Evolutionary conservation across 2,113 vertebrate genomes (phyloP).

Genomic region (Turdus rufiventris): DNA sequence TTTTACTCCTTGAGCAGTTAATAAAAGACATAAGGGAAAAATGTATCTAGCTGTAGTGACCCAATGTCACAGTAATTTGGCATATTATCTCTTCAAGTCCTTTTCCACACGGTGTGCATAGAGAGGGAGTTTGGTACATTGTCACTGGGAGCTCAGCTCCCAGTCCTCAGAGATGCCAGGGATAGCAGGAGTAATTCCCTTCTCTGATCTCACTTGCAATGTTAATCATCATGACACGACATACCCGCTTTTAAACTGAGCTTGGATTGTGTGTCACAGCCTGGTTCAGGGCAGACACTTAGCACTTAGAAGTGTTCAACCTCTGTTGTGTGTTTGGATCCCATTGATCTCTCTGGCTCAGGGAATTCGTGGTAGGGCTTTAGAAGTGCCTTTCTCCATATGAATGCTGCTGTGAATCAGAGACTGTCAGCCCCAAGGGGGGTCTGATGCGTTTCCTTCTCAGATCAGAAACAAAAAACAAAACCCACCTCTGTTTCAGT

Average conservation of each 20-base stretch:
- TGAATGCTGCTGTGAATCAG: not conserved
- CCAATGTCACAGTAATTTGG: not conserved
- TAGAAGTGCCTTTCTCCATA: constrained; percentile 1
- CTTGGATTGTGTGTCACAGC: not conserved
- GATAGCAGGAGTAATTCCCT: not conserved
- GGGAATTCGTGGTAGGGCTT: not conserved
- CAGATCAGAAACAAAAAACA: not conserved
- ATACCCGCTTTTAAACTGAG: not conserved
- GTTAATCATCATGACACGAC: constrained; percentile 15
- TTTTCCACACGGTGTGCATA: not conserved
- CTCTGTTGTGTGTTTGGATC: constrained; percentile 16
- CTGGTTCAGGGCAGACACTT: not conserved
- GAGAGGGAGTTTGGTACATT: not conserved
- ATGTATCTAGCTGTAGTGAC: not conserved
- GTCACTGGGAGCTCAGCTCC: not conserved
- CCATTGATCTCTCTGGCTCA: constrained; percentile 16
- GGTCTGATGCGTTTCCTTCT: not conserved
- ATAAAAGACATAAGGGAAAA: not conserved
- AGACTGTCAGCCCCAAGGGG: not conserved
- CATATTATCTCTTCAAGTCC: not conserved
- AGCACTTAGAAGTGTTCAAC: not conserved
- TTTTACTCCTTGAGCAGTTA: not conserved
- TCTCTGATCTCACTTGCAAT: not conserved
- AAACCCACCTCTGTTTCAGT: not conserved
- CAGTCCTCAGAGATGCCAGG: not conserved